A percentile compares a stretch with the other conserved stretches of the same genome.
phyloP scores from a whole-genome alignment of 2,797 vertebrate species.

The Enteromius anoplus region DNA sequence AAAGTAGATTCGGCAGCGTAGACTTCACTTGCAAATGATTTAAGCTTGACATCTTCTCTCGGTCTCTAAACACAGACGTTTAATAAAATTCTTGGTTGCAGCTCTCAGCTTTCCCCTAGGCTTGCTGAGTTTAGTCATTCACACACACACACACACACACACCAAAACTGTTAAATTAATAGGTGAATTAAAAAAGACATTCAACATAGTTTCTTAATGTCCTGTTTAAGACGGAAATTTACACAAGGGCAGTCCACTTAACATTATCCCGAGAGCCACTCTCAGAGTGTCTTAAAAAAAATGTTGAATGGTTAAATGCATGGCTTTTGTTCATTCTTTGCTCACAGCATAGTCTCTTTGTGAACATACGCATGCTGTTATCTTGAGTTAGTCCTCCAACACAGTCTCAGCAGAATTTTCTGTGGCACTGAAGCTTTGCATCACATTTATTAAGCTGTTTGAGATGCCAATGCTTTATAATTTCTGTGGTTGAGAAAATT shows the following conservation, averaged over 20 bases:
- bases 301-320: constrained; percentile 1
- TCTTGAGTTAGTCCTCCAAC: background rate
- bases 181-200: constrained; percentile 18
- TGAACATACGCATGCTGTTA: background rate
- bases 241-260: constrained; percentile 3
- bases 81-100: constrained; percentile 14
- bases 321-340: background rate
- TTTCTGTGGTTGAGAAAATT: background rate
- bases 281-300: background rate
- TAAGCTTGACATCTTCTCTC: constrained; percentile 18
- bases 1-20: constrained; percentile 1
- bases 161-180: background rate
- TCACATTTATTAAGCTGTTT: constrained; percentile 9
- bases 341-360: background rate
- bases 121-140: constrained; percentile 20
- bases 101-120: constrained; percentile 3
- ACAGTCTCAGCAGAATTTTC: constrained; percentile 11
- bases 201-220: constrained; percentile 12
- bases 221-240: constrained; percentile 24
- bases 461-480: constrained; percentile 4
- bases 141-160: background rate
- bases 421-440: constrained; percentile 10
- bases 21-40: constrained; percentile 25
- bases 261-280: constrained; percentile 4
- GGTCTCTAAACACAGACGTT: constrained; percentile 19